A percentile compares a stretch with the other conserved stretches of the same genome.
Evolutionary conservation across 2,797 vertebrate species (phyloP).

Genomic region (Zenarchopterus dispar): DNA sequence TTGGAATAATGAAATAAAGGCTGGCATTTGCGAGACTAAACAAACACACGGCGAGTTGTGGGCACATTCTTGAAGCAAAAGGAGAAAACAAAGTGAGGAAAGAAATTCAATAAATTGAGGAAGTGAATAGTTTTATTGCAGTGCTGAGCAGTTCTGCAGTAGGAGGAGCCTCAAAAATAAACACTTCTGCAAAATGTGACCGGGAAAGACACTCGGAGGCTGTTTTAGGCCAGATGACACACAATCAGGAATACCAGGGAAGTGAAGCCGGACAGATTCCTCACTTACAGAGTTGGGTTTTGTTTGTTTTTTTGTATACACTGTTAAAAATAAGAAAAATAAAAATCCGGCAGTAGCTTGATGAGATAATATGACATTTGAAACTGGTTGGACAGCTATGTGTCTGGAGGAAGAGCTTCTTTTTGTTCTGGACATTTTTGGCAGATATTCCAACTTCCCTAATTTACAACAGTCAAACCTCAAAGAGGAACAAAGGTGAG

Average conservation of each 20-base stretch:
- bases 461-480: slow-evolving; percentile 46
- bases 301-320: slow-evolving; percentile 1
- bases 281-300: slow-evolving; percentile 15
- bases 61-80: slow-evolving; percentile 36
- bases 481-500: slow-evolving; percentile 57
- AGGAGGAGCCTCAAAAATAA: slow-evolving; percentile 9
- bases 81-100: slow-evolving; percentile 33
- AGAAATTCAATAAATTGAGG: slow-evolving; percentile 64
- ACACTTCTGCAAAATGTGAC: slow-evolving; percentile 23
- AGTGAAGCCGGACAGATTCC: no score
- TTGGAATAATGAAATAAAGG: slow-evolving; percentile 7
- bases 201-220: slow-evolving; percentile 16
- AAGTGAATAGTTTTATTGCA: slow-evolving; percentile 65
- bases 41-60: slow-evolving; percentile 33
- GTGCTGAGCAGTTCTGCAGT: slow-evolving; percentile 39
- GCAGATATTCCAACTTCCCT: slow-evolving; percentile 49
- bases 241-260: not conserved
- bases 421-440: slow-evolving; percentile 40
- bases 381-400: slow-evolving; percentile 56
- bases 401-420: slow-evolving; percentile 37
- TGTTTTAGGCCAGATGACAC: slow-evolving; percentile 25
- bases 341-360: not conserved
- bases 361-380: slow-evolving; percentile 27
- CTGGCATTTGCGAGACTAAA: slow-evolving; percentile 23
- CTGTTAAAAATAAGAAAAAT: slow-evolving; percentile 12